Evolutionary conservation across 2,888 invertebrate species (phyloP), one percentile per base, ranked within the genome.

Genomic region (Glaucopsyche alexis): DNA sequence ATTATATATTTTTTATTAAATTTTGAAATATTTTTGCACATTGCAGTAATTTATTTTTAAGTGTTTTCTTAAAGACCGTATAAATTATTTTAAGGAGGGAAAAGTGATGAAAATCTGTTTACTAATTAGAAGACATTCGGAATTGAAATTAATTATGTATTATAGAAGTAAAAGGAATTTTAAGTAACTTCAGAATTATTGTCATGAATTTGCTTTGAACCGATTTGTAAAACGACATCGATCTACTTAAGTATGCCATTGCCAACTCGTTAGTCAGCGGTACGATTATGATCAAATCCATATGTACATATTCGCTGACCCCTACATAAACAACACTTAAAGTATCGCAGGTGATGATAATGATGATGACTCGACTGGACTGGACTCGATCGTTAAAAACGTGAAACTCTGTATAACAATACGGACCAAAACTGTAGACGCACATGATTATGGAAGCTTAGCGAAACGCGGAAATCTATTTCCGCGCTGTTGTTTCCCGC

Each of bases 401-500:
- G 7, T 11, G 11, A 60, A 40, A 71, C 42, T 47, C 47, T 38
- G 47, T 8, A 71, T 14, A 55, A 55, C 42, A 29, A 40, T 49
- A 72, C 72, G 13, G 47, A 65, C 42, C 47, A 13, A 42, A 65
- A 52, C 71, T 40, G 38, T 65, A 65, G 47, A 49, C 14, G 45
- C 29, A 19, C 47, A 66, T 49, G 49, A 65, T 52, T 67, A 66
- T 72, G 72, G 66, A 55, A 52, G 72, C 67, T 72, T 84, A 79
- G 79, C 78, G 78, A 77, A 79, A 80, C 82, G 80, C 84, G 87
- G 87, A 88, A 89, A 87, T 89, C 90, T 91, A 91, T 93, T 90
- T 91, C 85, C 85, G 88, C 84, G 80, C 81, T 86, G 87, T 90
- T 90, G 88, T 90, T 91, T 91, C 90, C 91, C 88, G 87, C 86